These are phyloP conservation scores for Chaetodon trifascialis DNA, from an alignment of 2,113 vertebrate genomes.

Conservation along the genomic window DNA sequence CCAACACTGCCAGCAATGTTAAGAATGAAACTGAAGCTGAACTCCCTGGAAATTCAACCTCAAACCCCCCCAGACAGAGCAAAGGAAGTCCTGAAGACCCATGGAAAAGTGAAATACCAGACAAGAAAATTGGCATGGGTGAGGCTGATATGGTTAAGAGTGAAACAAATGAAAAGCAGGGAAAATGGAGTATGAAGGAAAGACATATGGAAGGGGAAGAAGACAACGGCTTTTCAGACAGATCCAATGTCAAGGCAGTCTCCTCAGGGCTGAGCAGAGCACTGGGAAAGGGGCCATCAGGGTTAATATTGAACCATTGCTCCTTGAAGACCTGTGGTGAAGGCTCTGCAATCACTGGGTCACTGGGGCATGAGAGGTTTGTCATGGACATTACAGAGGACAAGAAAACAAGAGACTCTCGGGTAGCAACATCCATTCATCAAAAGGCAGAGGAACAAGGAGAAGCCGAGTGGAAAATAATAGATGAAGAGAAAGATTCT, in stretches of 20 bases:
- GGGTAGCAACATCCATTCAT: slow-evolving; percentile 27
- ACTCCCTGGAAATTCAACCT: slow-evolving; percentile 10
- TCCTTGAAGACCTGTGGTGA: slow-evolving; percentile 3
- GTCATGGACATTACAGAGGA: slow-evolving; percentile 23
- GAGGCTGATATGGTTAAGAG: not conserved
- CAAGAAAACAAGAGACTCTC: slow-evolving; percentile 12
- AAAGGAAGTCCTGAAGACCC: not conserved
- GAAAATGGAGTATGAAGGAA: slow-evolving; percentile 1
- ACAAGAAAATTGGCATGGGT: not conserved
- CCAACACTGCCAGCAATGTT: slow-evolving; percentile 12
- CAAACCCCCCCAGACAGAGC: not conserved
- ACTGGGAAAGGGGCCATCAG: slow-evolving; percentile 34
- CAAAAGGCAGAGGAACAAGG: slow-evolving; percentile 42
- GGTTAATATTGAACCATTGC: slow-evolving; percentile 40
- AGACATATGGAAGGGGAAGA: slow-evolving; percentile 14
- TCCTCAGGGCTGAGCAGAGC: not conserved
- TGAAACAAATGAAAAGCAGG: slow-evolving; percentile 3
- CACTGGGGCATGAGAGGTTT: slow-evolving; percentile 20
- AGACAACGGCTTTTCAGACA: slow-evolving; percentile 5
- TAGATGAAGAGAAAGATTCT: slow-evolving; percentile 24
- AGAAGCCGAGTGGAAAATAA: slow-evolving; percentile 75
- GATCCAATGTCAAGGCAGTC: not conserved
- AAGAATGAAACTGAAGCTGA: slow-evolving; percentile 38
- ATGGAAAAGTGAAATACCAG: slow-evolving; percentile 15
- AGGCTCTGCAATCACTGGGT: not conserved